phyloP scores from a whole-genome alignment of 2,888 invertebrate genomes.

The Drosophila fulvimacula region DNA sequence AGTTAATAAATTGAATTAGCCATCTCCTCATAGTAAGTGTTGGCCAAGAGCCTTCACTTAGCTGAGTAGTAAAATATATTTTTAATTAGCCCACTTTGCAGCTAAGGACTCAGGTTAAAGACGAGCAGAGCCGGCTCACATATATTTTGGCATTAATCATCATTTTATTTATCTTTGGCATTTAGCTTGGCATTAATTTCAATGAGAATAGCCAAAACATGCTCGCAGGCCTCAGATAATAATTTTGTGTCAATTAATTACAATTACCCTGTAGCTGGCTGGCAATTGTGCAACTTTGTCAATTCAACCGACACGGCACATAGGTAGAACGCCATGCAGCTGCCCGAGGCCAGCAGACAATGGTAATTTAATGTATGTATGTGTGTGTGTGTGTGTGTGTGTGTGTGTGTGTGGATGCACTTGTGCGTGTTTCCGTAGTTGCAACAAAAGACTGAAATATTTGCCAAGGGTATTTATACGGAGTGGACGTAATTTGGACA shows the following conservation, averaged over 20 bases:
- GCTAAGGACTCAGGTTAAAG: neutral
- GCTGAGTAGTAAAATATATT: neutral
- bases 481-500: conserved; percentile 30
- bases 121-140: neutral
- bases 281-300: conserved; percentile 56
- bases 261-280: conserved; percentile 54
- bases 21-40: neutral
- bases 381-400: neutral
- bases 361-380: neutral
- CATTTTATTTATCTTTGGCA: conserved; percentile 25
- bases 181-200: conserved; percentile 35
- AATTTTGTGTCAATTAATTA: conserved; percentile 66
- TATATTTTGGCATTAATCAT: conserved; percentile 35
- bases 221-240: conserved; percentile 36
- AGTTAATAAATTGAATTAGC: neutral
- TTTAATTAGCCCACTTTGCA: conserved; percentile 2
- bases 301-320: conserved; percentile 28
- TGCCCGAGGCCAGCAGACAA: conserved; percentile 25
- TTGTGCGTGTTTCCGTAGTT: conserved; percentile 22
- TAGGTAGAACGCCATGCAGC: conserved; percentile 23
- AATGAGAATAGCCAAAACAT: conserved; percentile 35
- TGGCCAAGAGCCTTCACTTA: neutral
- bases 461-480: conserved; percentile 44
- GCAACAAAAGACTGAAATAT: conserved; percentile 37
- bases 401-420: conserved; percentile 8